Evolutionary conservation across 2,113 vertebrate species (phyloP).

Genomic region (Eptesicus fuscus): DNA sequence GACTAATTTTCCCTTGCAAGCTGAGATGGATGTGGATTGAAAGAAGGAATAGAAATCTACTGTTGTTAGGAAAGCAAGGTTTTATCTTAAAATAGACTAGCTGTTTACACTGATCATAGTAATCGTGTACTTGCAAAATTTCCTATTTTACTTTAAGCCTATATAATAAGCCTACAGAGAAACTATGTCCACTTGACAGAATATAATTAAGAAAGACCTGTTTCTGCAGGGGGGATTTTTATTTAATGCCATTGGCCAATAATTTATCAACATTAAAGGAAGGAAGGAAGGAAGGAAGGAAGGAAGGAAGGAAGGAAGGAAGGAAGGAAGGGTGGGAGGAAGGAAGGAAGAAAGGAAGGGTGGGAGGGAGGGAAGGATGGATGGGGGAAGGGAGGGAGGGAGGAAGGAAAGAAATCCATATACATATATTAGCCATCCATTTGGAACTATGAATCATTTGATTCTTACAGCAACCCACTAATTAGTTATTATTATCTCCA

Average conservation of each 20-base stretch:
- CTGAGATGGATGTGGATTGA: background rate
- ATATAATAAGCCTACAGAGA: background rate
- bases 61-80: background rate
- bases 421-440: background rate
- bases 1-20: background rate
- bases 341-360: too few relatives aligned
- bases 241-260: background rate
- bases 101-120: background rate
- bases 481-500: background rate
- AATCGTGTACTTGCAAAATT: background rate
- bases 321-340: too few relatives aligned
- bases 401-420: background rate
- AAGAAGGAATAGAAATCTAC: background rate
- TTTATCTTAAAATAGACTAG: background rate
- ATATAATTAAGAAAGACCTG: background rate
- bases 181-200: background rate
- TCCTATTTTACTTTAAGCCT: background rate
- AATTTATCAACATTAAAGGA: background rate
- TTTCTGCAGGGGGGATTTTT: background rate
- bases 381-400: too few relatives aligned
- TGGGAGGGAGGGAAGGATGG: too few relatives aligned
- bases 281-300: too few relatives aligned
- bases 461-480: background rate
- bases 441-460: background rate
- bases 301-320: too few relatives aligned